Base-by-base conservation (phyloP, 2,113 vertebrate species). In the Perca schrenkii region DNA sequence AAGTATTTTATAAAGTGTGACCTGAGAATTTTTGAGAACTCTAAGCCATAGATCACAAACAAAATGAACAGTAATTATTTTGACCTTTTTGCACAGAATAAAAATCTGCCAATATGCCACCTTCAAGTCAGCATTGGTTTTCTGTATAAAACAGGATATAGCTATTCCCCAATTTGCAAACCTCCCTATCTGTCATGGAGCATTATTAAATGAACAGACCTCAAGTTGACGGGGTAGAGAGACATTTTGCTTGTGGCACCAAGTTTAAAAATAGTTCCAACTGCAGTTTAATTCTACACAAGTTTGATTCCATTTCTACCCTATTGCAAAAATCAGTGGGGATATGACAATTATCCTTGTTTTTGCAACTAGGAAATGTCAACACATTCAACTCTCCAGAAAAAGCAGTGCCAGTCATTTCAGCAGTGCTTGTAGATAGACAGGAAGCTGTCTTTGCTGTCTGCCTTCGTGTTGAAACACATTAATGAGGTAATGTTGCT, bases 211-310 rank as follows among this genome's bases (percentile, higher is more conserved):
- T 79, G 74, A 85, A 69, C 79, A 84, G 62, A 73, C 49, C 60
- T 78, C 36, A 52, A 61, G 69, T 71, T 83, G 75, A 84, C 62
- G 49, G 50, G 19, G 46, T 14, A 50, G 80, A 76, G 56, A 85
- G 71, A 84, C 64, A 81, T 75, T 79, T 75, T 66, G 82, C 83
- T 89, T 49, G 72, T 60, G 60, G 64, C 58, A 56, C 69, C 28
- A 58, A 36, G 58, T 81, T 84, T 82, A 86, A 89, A 90, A 91
- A 88, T 83, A 91, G 46, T 54, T 85, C 31, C 61, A 53, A 67
- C 53, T 77, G 67, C 64, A 84, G 58, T 75, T 77, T 49, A 80
- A 85, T 83, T 84, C 67, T 1, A 64, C 31, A 66, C 65, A 80
- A 81, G 61, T 81, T 49, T 81, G 68, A 89, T 88, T 80, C 65